Evolutionary conservation across 2,113 vertebrate genomes (phyloP).

Genomic region (Leucoraja erinaceus): DNA sequence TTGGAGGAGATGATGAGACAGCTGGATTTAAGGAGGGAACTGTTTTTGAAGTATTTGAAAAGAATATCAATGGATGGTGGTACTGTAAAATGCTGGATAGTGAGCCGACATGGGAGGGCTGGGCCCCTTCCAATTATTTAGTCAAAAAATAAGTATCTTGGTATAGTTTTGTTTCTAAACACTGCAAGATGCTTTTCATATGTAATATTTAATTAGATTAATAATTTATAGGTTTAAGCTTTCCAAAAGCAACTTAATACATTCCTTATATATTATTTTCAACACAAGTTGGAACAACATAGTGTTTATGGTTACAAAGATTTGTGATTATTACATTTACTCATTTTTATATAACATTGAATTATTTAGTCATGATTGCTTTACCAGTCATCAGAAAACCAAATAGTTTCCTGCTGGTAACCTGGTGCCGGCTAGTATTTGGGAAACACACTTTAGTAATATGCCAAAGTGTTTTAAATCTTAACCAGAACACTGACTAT

Average conservation of each 20-base stretch:
- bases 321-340: not conserved
- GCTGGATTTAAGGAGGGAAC: constrained; percentile 87
- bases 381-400: not conserved
- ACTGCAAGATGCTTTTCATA: constrained; percentile 42
- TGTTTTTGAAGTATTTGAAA: constrained; percentile 86
- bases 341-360: not conserved
- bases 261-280: constrained; percentile 5
- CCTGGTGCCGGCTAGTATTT: not conserved
- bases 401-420: not conserved
- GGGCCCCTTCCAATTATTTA: constrained; percentile 97
- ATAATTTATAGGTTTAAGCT: constrained; percentile 67
- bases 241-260: constrained; percentile 40
- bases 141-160: constrained; percentile 74
- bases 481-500: not conserved
- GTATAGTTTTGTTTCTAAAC: constrained; percentile 39
- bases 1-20: constrained; percentile 85
- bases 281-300: constrained; percentile 35
- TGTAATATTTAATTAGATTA: constrained; percentile 64
- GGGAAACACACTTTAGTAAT: not conserved
- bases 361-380: not conserved
- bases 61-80: constrained; percentile 90
- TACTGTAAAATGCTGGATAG: constrained; percentile 84
- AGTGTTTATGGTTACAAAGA: not conserved
- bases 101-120: constrained; percentile 76
- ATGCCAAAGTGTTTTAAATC: not conserved